phyloP scores from a whole-genome alignment of 2,797 vertebrate genomes.

The Euphonia xanthogaster region DNA sequence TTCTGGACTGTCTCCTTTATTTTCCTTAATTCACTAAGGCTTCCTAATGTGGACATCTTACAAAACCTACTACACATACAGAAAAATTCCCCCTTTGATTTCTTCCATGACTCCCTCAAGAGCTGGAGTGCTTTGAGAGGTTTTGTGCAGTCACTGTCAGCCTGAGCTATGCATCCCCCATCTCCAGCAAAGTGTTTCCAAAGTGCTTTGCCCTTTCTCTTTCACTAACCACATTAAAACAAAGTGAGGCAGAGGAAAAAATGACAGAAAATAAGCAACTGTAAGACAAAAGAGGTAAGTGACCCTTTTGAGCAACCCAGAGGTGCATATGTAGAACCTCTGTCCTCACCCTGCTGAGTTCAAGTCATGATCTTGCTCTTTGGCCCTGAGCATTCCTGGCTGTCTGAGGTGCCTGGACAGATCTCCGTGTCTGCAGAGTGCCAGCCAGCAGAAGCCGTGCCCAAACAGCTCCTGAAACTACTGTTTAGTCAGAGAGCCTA shows the following conservation, averaged over 20 bases:
- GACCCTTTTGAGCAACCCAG: neutral
- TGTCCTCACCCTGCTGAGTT: neutral
- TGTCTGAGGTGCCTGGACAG: neutral
- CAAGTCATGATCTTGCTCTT: neutral
- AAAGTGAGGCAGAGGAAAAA: neutral
- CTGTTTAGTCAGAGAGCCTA: neutral
- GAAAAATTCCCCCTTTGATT: neutral
- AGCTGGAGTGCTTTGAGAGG: neutral
- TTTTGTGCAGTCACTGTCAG: neutral
- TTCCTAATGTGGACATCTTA: neutral
- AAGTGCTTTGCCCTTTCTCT: neutral
- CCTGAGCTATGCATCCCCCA: neutral
- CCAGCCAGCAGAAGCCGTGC: neutral
- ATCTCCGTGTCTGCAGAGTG: neutral
- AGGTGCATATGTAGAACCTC: neutral
- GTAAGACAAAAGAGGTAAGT: neutral
- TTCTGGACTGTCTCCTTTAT: neutral
- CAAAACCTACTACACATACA: neutral
- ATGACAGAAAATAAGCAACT: neutral
- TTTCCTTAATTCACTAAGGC: neutral
- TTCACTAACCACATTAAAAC: neutral
- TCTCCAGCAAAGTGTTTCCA: neutral
- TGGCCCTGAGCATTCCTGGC: neutral
- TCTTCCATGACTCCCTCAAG: neutral
- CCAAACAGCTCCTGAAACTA: neutral